These are phyloP conservation scores for Luperina nickerlii DNA, from an alignment of 2,888 invertebrate genomes.

Conservation along the genomic window DNA sequence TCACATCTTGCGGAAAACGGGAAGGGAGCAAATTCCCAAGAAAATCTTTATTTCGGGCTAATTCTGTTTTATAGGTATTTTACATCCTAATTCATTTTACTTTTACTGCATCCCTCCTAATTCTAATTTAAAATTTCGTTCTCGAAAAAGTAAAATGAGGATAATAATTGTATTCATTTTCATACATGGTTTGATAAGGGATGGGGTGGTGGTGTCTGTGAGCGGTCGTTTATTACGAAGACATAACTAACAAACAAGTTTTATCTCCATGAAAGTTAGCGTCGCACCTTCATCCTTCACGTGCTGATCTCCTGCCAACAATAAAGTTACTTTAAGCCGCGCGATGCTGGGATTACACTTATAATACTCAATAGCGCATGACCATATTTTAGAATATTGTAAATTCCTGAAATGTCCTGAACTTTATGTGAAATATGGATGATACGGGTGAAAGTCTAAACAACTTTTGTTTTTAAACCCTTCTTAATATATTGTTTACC, in stretches of 20 bases:
- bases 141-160: slow-evolving; percentile 64
- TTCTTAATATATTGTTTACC: slow-evolving; percentile 8
- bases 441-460: slow-evolving; percentile 26
- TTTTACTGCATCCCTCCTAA: slow-evolving; percentile 67
- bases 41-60: slow-evolving; percentile 66
- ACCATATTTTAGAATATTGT: slow-evolving; percentile 63
- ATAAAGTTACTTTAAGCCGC: slow-evolving; percentile 80
- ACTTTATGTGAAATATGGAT: slow-evolving; percentile 40
- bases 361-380: slow-evolving; percentile 65
- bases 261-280: slow-evolving; percentile 85
- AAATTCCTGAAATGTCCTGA: slow-evolving; percentile 23
- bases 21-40: slow-evolving; percentile 53
- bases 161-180: slow-evolving; percentile 65
- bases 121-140: slow-evolving; percentile 66
- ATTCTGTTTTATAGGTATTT: slow-evolving; percentile 69
- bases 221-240: slow-evolving; percentile 74
- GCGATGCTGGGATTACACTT: slow-evolving; percentile 76
- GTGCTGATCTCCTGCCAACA: slow-evolving; percentile 85
- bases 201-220: slow-evolving; percentile 68
- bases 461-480: slow-evolving; percentile 25
- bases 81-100: slow-evolving; percentile 66
- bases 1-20: slow-evolving; percentile 61
- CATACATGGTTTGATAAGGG: slow-evolving; percentile 73
- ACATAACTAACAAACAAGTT: slow-evolving; percentile 87
- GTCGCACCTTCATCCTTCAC: slow-evolving; percentile 88